Percentiles rank a stretch among this genome's conserved stretches.
Conservation (phyloP, 2,113 vertebrate genomes). For the Triplophysa tibetana region DNA sequence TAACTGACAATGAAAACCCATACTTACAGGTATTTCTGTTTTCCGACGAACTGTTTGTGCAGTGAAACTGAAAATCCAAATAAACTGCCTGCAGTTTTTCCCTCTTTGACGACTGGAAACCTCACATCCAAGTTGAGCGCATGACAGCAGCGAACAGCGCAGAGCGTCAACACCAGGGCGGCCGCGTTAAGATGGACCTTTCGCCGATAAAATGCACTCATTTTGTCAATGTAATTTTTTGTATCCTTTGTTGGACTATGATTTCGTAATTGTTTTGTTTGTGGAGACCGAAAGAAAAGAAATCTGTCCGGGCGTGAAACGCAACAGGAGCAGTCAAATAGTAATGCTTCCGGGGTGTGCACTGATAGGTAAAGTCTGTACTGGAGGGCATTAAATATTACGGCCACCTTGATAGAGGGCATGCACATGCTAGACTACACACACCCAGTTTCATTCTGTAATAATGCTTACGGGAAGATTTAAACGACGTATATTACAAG, state of each 20-base stretch:
- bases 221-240: neutral
- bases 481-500: neutral
- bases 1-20: neutral
- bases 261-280: neutral
- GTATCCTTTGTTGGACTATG: neutral
- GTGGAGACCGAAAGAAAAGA: neutral
- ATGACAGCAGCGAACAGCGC: constrained; percentile 11
- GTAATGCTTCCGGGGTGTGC: constrained; percentile 45
- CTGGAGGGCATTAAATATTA: constrained; percentile 17
- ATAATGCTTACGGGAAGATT: neutral
- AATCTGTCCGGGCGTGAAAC: neutral
- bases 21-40: constrained; percentile 76
- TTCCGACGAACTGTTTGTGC: constrained; percentile 71
- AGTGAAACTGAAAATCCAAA: constrained; percentile 83
- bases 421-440: neutral
- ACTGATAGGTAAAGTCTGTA: constrained; percentile 15
- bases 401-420: constrained; percentile 11
- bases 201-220: neutral
- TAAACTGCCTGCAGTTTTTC: constrained; percentile 66
- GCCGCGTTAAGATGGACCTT: neutral
- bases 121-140: constrained; percentile 78
- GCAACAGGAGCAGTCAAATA: constrained; percentile 6
- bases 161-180: constrained; percentile 3
- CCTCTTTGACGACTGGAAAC: constrained; percentile 78
- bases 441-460: neutral